Conservation (phyloP, 2,888 invertebrate species). For the Microplitis manilae region DNA sequence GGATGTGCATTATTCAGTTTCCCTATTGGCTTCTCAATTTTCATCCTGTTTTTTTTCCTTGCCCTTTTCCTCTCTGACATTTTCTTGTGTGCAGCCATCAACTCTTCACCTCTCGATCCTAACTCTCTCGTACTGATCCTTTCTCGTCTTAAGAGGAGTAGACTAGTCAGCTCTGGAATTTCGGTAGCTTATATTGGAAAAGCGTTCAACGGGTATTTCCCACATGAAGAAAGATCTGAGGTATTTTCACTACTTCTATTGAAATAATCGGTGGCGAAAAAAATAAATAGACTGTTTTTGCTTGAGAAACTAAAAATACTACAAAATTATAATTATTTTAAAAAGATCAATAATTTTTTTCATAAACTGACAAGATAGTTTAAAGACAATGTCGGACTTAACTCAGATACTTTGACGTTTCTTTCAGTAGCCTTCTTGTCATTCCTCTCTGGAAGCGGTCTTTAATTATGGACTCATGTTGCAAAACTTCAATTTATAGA, state of each 20-base stretch:
- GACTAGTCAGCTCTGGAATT: constrained; percentile 25
- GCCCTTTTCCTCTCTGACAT: constrained; percentile 42
- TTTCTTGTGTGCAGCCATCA: constrained; percentile 37
- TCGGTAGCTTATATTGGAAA: constrained; percentile 17
- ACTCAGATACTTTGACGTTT: not conserved
- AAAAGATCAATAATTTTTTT: too few relatives aligned
- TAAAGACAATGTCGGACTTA: not conserved
- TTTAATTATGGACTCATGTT: not conserved
- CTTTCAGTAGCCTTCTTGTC: not conserved
- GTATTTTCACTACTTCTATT: constrained; percentile 53
- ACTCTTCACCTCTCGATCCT: constrained; percentile 39
- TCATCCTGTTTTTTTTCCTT: constrained; percentile 14
- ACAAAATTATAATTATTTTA: too few relatives aligned
- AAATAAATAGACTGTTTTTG: not conserved
- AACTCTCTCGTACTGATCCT: not conserved
- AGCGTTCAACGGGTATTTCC: constrained; percentile 13
- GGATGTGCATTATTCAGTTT: constrained; percentile 48
- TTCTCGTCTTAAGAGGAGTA: constrained; percentile 46
- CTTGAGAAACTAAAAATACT: not conserved
- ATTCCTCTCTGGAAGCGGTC: not conserved
- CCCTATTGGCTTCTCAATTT: constrained; percentile 26
- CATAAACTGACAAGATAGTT: too few relatives aligned
- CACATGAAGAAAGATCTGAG: constrained; percentile 32
- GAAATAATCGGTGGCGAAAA: not conserved
- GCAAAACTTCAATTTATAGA: not conserved